Conservation (phyloP, 1,140 invertebrate species). For the Musca domestica region DNA sequence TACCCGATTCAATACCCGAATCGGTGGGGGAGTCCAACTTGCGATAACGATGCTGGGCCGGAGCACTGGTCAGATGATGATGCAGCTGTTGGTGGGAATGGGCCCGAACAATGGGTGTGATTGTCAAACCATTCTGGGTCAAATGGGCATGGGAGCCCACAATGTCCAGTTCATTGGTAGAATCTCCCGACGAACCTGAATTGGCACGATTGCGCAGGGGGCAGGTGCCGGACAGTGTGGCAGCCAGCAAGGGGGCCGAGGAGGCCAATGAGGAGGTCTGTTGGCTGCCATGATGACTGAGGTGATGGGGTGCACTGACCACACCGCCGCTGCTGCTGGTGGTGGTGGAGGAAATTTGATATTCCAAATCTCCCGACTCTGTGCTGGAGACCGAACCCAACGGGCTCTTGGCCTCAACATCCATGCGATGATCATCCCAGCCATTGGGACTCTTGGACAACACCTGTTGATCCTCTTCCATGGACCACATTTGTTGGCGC, state of each 20-base stretch:
- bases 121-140: conserved; percentile 66
- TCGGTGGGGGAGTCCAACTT: conserved; percentile 87
- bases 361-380: conserved; percentile 61
- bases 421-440: conserved; percentile 71
- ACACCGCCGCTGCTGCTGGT: conserved; percentile 50
- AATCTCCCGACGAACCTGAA: conserved; percentile 75
- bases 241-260: conserved; percentile 70
- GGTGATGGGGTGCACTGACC: conserved; percentile 45
- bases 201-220: conserved; percentile 72
- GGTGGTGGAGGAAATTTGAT: conserved; percentile 60
- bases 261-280: conserved; percentile 51
- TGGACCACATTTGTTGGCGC: conserved; percentile 67
- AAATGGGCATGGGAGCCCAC: conserved; percentile 65
- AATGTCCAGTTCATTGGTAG: conserved; percentile 67
- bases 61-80: conserved; percentile 43
- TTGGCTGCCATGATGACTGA: not conserved
- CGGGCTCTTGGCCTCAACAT: conserved; percentile 78
- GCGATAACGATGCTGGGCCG: conserved; percentile 62
- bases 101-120: conserved; percentile 62
- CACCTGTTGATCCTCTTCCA: conserved; percentile 61
- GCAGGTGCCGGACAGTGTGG: conserved; percentile 68
- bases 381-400: conserved; percentile 82
- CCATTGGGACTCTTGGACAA: conserved; percentile 59
- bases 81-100: conserved; percentile 48
- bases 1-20: conserved; percentile 90